These are phyloP conservation scores for Torymus tubicola DNA, from an alignment of 2,888 invertebrate genomes.

Conservation along the genomic window DNA sequence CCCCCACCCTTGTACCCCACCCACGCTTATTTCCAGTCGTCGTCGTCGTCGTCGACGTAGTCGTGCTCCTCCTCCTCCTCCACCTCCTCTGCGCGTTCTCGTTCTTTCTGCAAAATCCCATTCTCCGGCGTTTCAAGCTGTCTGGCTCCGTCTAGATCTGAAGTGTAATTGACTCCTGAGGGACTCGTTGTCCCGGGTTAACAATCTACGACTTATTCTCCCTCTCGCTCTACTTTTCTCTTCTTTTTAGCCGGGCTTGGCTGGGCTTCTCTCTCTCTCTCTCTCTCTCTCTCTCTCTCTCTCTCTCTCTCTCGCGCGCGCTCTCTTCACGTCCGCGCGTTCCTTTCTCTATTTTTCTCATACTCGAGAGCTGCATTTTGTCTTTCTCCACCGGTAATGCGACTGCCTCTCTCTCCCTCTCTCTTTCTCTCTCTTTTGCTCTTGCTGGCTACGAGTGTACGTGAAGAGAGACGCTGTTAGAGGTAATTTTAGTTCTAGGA, in stretches of 20 bases:
- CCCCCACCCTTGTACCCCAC: neutral
- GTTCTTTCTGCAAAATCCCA: constrained; percentile 23
- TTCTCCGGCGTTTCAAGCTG: constrained; percentile 52
- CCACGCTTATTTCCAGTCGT: neutral
- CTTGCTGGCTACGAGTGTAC: neutral
- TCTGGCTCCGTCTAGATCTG: constrained; percentile 57
- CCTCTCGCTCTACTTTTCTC: constrained; percentile 47
- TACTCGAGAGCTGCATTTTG: constrained; percentile 45
- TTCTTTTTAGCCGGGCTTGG: constrained; percentile 35
- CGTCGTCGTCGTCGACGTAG: too few relatives aligned
- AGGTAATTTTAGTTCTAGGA: constrained; percentile 22
- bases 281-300: constrained; percentile 20
- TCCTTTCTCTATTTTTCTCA: constrained; percentile 38
- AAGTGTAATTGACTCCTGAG: constrained; percentile 61
- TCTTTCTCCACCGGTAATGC: constrained; percentile 33
- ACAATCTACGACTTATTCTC: constrained; percentile 59
- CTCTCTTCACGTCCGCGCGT: neutral
- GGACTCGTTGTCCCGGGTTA: constrained; percentile 60
- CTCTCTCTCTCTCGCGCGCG: constrained; percentile 1
- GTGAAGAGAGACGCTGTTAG: constrained; percentile 18
- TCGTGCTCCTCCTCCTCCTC: neutral
- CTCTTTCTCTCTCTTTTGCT: constrained; percentile 20
- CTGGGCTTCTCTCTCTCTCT: neutral
- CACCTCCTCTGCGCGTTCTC: neutral
- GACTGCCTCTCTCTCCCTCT: neutral